A percentile compares a stretch with the other conserved stretches of the same genome.
phyloP scores from a whole-genome alignment of 2,797 vertebrate genomes.

The Centroberyx gerrardi region DNA sequence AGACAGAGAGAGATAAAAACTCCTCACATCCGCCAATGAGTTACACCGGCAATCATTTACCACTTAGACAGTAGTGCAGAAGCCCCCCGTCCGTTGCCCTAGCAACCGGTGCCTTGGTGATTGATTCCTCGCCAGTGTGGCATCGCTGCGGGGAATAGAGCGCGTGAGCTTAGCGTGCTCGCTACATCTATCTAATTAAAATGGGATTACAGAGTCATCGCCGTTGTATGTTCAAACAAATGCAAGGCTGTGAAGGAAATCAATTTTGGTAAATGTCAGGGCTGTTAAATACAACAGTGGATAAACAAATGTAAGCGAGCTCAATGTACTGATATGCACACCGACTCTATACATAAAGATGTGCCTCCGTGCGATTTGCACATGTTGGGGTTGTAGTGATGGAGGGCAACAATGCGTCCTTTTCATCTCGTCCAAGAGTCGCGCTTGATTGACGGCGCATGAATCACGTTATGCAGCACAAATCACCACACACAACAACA shows the following conservation, averaged over 20 bases:
- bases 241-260: conserved; percentile 86
- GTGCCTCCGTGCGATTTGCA: conserved; percentile 34
- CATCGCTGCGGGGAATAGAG: conserved; percentile 92
- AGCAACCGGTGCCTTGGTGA: conserved; percentile 93
- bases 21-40: conserved; percentile 88
- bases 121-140: conserved; percentile 97
- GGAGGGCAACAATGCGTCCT: conserved; percentile 32
- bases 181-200: conserved; percentile 98
- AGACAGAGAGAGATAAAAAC: conserved; percentile 75
- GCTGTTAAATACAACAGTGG: conserved; percentile 84
- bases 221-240: conserved; percentile 92
- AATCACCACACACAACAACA: conserved; percentile 73
- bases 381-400: conserved; percentile 16
- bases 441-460: conserved; percentile 61
- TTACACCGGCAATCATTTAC: conserved; percentile 94
- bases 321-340: conserved; percentile 59
- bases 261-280: conserved; percentile 93
- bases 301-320: conserved; percentile 74
- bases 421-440: conserved; percentile 42
- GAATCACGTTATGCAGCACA: conserved; percentile 69
- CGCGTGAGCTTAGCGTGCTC: conserved; percentile 81
- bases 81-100: conserved; percentile 93
- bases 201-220: conserved; percentile 94
- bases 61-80: conserved; percentile 94
- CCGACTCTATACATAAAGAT: conserved; percentile 22